Percentiles rank a stretch among this genome's conserved stretches.
Conservation (phyloP, 2,888 invertebrate species). For the Sesamia inferens region DNA sequence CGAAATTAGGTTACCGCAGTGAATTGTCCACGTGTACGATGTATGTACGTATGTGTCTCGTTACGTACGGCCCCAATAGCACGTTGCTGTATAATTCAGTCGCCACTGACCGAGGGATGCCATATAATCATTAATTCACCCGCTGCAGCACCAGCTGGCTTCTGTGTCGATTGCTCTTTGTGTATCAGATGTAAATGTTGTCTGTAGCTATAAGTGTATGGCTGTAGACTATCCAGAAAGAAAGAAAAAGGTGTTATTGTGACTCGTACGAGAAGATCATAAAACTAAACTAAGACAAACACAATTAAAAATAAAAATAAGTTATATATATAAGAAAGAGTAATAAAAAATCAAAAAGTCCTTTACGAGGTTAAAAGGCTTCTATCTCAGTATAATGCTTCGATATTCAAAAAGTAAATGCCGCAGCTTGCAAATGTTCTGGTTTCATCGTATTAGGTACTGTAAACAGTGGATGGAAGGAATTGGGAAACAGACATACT, state of each 20-base stretch:
- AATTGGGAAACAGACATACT: not conserved
- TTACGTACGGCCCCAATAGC: constrained; percentile 31
- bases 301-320: too few relatives aligned
- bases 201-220: not conserved
- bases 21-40: constrained; percentile 30
- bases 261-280: too few relatives aligned
- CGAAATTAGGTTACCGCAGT: constrained; percentile 55
- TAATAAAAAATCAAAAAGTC: too few relatives aligned
- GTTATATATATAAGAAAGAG: too few relatives aligned
- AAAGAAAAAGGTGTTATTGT: too few relatives aligned
- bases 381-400: too few relatives aligned
- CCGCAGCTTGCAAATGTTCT: too few relatives aligned
- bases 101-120: constrained; percentile 64
- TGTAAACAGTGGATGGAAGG: not conserved
- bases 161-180: constrained; percentile 60
- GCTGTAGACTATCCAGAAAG: too few relatives aligned
- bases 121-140: constrained; percentile 72
- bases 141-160: constrained; percentile 50
- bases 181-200: constrained; percentile 50
- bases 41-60: constrained; percentile 6
- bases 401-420: too few relatives aligned
- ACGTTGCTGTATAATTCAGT: constrained; percentile 53
- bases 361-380: too few relatives aligned
- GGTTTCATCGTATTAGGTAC: not conserved
- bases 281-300: too few relatives aligned